Percentiles rank a stretch among this genome's conserved stretches.
These are phyloP conservation scores for Phyllotreta cruciferae DNA, from an alignment of 2,888 invertebrate species.

Conservation along the genomic window DNA sequence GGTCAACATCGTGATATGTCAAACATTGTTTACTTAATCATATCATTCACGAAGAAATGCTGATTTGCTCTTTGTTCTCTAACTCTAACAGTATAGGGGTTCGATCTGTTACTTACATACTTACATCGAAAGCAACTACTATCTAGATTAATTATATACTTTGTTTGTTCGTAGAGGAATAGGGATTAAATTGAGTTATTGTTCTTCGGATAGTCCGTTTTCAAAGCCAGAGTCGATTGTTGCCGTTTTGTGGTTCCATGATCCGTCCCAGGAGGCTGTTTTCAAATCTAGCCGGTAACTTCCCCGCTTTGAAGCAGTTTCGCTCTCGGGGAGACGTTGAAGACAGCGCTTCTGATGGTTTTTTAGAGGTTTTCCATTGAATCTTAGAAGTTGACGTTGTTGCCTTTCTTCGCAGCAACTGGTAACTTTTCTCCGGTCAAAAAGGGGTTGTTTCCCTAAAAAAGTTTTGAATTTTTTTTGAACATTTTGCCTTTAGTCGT, in stretches of 20 bases:
- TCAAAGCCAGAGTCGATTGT: slow-evolving; percentile 47
- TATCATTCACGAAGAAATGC: slow-evolving; percentile 48
- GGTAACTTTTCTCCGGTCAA: slow-evolving; percentile 86
- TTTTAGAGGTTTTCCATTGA: too few species aligned
- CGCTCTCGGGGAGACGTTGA: slow-evolving; percentile 1
- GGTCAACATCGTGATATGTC: slow-evolving; percentile 43
- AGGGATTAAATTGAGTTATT: slow-evolving; percentile 39
- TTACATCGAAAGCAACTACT: slow-evolving; percentile 50
- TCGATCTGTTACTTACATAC: slow-evolving; percentile 39
- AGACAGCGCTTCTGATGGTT: slow-evolving; percentile 7
- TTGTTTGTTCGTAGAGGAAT: slow-evolving; percentile 33
- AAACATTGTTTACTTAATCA: slow-evolving; percentile 35
- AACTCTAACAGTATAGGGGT: slow-evolving; percentile 58
- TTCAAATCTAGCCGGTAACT: slow-evolving; percentile 2
- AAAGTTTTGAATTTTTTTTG: slow-evolving; percentile 14
- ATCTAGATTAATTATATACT: slow-evolving; percentile 36
- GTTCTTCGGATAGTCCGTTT: slow-evolving; percentile 43
- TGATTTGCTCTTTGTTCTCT: slow-evolving; percentile 38
- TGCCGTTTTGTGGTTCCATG: slow-evolving; percentile 21
- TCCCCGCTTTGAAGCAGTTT: neutral
- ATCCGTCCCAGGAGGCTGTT: slow-evolving; percentile 12
- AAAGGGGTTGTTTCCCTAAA: slow-evolving; percentile 69
- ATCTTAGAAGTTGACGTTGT: slow-evolving; percentile 63
- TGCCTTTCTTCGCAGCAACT: slow-evolving; percentile 92
- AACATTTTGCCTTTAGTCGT: slow-evolving; percentile 7